A percentile compares a stretch with the other conserved stretches of the same genome.
Conservation (phyloP, 2,888 invertebrate genomes). For the Melipona beecheii region DNA sequence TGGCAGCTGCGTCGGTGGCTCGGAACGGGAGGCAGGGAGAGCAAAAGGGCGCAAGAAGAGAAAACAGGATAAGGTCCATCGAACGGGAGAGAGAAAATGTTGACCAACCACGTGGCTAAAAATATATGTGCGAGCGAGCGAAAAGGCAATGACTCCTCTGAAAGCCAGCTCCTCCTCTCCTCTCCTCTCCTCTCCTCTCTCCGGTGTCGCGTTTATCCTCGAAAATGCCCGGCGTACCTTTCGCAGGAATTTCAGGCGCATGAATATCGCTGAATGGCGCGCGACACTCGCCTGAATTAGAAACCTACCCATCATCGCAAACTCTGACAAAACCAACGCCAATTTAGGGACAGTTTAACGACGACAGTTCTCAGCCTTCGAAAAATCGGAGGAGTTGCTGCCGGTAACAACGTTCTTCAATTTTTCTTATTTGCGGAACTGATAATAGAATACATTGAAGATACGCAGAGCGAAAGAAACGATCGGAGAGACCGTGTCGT, state of each 20-base stretch:
- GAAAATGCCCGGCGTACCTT: slow-evolving; percentile 65
- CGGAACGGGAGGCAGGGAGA: slow-evolving; percentile 49
- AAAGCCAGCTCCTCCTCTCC: slow-evolving; percentile 1
- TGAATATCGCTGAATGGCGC: slow-evolving; percentile 46
- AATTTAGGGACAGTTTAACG: not conserved
- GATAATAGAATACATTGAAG: no score
- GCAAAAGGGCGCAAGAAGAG: slow-evolving; percentile 43
- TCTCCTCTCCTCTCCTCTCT: slow-evolving; percentile 19
- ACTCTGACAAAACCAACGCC: not conserved
- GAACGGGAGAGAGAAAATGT: slow-evolving; percentile 68
- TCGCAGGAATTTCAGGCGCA: slow-evolving; percentile 58
- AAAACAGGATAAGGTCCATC: slow-evolving; percentile 31
- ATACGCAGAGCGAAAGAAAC: no score
- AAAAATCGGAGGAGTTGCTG: no score
- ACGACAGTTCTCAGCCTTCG: no score
- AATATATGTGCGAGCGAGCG: slow-evolving; percentile 67
- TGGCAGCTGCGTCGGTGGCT: slow-evolving; percentile 60
- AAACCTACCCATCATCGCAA: not conserved
- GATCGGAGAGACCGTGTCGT: not conserved
- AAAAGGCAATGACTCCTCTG: slow-evolving; percentile 72
- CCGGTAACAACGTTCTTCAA: not conserved
- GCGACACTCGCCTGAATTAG: slow-evolving; percentile 29
- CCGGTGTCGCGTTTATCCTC: slow-evolving; percentile 72
- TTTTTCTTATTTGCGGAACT: not conserved
- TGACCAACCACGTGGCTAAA: slow-evolving; percentile 75